Percentiles rank a stretch among this genome's conserved stretches.
Evolutionary conservation across 2,113 vertebrate species (phyloP).

Genomic region (Carettochelys insculpta): DNA sequence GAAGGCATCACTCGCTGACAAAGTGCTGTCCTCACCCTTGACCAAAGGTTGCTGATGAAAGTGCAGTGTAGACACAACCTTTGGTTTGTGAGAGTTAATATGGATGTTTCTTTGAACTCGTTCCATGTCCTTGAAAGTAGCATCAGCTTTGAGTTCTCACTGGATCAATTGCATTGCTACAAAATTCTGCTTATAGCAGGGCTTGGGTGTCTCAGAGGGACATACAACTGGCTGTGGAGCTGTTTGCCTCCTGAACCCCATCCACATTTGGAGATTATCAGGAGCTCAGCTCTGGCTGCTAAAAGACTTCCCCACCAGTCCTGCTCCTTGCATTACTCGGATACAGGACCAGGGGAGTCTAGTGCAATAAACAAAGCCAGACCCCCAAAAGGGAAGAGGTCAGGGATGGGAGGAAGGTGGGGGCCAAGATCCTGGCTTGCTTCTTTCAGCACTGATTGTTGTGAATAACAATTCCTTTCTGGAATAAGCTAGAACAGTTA

Average conservation of each 20-base stretch:
- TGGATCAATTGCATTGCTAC: not conserved
- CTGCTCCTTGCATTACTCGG: rapidly evolving
- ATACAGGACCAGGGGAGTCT: not conserved
- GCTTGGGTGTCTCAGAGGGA: not conserved
- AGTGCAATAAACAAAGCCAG: not conserved
- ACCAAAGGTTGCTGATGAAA: no score
- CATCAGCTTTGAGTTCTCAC: not conserved
- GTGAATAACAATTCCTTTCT: not conserved
- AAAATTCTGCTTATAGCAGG: not conserved
- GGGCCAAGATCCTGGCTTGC: not conserved
- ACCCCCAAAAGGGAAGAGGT: not conserved
- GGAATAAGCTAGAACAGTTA: not conserved
- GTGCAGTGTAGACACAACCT: no score
- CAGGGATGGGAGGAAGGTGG: not conserved
- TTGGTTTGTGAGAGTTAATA: not conserved
- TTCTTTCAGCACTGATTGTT: not conserved
- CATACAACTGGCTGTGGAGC: not conserved
- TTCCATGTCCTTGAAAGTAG: not conserved
- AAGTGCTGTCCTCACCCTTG: no score
- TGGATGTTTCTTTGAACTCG: not conserved
- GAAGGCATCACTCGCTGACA: no score
- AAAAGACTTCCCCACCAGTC: not conserved
- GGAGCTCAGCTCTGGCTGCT: not conserved
- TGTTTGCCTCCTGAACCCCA: not conserved
- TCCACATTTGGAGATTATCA: not conserved